phyloP scores from a whole-genome alignment of 2,888 invertebrate genomes.

The Dicycla oo region DNA sequence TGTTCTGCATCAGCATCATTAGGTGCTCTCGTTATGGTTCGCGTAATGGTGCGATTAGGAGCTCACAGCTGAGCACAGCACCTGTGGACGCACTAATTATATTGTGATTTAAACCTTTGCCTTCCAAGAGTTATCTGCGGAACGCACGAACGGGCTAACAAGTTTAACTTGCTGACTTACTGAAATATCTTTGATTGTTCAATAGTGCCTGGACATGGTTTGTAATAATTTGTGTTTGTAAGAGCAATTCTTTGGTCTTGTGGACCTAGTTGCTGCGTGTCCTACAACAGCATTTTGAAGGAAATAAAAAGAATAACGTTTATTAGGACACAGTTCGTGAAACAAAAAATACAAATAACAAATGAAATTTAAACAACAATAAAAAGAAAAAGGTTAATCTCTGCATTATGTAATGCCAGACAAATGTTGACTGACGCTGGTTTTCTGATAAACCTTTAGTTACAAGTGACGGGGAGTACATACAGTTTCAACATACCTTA shows the following conservation, averaged over 20 bases:
- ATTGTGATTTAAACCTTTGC: slow-evolving; percentile 49
- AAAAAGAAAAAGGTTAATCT: too few relatives aligned
- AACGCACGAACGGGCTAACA: neutral
- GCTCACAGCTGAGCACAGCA: slow-evolving; percentile 44
- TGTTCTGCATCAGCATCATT: slow-evolving; percentile 37
- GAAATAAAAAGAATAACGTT: too few relatives aligned
- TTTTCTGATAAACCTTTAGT: too few relatives aligned
- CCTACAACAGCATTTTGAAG: neutral
- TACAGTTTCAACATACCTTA: too few relatives aligned
- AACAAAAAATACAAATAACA: too few relatives aligned
- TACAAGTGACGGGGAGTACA: too few relatives aligned
- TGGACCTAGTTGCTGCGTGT: neutral
- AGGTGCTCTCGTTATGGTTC: slow-evolving; percentile 30
- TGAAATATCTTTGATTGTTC: neutral
- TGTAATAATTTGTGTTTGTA: neutral
- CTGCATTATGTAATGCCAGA: too few relatives aligned
- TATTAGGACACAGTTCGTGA: too few relatives aligned
- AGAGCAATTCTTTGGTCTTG: too few relatives aligned
- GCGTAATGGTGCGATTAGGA: slow-evolving; percentile 49
- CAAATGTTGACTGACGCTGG: too few relatives aligned
- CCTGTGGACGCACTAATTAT: slow-evolving; percentile 46
- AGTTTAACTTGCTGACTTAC: slow-evolving; percentile 2
- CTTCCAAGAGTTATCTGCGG: slow-evolving; percentile 32
- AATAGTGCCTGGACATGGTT: neutral
- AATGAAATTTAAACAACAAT: too few relatives aligned